A percentile compares a stretch with the other conserved stretches of the same genome.
Evolutionary conservation across 2,888 invertebrate genomes (phyloP).

Genomic region (Eupithecia subumbrata): DNA sequence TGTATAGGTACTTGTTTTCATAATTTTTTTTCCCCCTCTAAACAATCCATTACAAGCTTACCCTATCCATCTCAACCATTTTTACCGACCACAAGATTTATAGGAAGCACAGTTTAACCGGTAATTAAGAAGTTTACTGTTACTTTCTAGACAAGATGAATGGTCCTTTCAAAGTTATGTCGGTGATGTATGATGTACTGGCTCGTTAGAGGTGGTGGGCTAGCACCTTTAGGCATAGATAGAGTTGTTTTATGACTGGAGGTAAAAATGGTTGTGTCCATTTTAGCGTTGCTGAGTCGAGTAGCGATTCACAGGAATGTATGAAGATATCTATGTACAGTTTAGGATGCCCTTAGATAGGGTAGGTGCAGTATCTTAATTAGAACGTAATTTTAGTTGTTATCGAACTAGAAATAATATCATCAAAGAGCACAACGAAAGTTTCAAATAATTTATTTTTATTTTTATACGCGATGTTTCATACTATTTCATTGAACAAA

Average conservation of each 20-base stretch:
- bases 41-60: not conserved
- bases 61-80: constrained; percentile 11
- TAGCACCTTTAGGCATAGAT: not conserved
- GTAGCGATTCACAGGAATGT: too few relatives aligned
- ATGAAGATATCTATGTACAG: too few relatives aligned
- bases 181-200: constrained; percentile 6
- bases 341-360: too few relatives aligned
- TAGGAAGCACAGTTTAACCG: constrained; percentile 45
- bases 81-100: constrained; percentile 38
- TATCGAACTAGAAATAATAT: too few relatives aligned
- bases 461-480: too few relatives aligned
- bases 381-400: too few relatives aligned
- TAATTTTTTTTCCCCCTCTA: not conserved
- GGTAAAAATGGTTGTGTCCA: too few relatives aligned
- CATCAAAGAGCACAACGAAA: too few relatives aligned
- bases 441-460: too few relatives aligned
- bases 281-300: not conserved
- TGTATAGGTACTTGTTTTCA: not conserved
- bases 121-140: constrained; percentile 54
- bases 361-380: too few relatives aligned
- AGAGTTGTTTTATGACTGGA: not conserved
- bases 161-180: constrained; percentile 41
- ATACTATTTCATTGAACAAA: not conserved
- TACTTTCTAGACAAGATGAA: constrained; percentile 41
- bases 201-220: constrained; percentile 1